A percentile compares a stretch with the other conserved stretches of the same genome.
These are phyloP conservation scores for Phyto melanocephala DNA, from an alignment of 2,888 invertebrate genomes.

Conservation along the genomic window DNA sequence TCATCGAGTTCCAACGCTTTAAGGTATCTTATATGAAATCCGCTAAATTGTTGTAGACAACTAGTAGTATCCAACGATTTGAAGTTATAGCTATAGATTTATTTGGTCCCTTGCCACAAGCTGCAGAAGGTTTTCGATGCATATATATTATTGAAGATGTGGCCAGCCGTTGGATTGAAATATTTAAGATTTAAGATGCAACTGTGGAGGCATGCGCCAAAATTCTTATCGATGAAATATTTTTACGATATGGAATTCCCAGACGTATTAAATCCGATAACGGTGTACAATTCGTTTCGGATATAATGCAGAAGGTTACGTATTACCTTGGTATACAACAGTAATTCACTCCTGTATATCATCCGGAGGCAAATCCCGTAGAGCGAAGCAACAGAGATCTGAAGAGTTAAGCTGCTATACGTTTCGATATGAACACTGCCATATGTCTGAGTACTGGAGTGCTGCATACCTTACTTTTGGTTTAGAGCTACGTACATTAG, in stretches of 20 bases:
- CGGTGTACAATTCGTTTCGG: constrained; percentile 62
- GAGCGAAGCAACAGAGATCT: constrained; percentile 63
- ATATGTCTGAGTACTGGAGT: no score
- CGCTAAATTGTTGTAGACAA: constrained; percentile 58
- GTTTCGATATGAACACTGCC: no score
- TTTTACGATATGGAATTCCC: constrained; percentile 73
- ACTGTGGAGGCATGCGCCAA: constrained; percentile 70
- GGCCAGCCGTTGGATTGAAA: constrained; percentile 67
- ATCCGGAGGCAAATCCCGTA: constrained; percentile 73
- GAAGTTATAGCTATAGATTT: constrained; percentile 62
- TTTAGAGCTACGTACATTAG: no score
- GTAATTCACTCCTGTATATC: constrained; percentile 69
- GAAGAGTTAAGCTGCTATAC: constrained; percentile 1
- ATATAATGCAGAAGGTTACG: constrained; percentile 71
- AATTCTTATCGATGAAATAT: constrained; percentile 70
- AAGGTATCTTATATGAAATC: constrained; percentile 63
- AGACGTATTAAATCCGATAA: constrained; percentile 73
- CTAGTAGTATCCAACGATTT: constrained; percentile 60
- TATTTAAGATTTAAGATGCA: constrained; percentile 70
- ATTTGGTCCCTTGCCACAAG: constrained; percentile 60
- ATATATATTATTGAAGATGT: constrained; percentile 69
- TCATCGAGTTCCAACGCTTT: constrained; percentile 56
- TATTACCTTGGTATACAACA: constrained; percentile 29
- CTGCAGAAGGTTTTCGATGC: constrained; percentile 66
- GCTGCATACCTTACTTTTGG: no score